Conservation (phyloP, 2,797 vertebrate genomes). For the Sebastes cheni region DNA sequence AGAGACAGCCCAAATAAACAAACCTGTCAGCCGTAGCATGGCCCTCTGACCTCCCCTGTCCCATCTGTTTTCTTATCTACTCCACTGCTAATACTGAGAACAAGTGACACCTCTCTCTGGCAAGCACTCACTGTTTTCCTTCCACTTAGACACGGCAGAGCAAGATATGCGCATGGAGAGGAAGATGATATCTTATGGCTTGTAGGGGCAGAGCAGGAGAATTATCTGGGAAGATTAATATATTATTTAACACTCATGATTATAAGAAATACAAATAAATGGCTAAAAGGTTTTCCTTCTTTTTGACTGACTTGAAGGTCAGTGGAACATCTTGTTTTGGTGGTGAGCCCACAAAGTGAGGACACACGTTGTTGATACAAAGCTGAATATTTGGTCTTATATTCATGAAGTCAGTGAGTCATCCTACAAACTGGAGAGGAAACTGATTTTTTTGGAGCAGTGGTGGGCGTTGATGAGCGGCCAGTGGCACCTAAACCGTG, state of each 20-base stretch:
- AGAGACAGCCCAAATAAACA: constrained; percentile 86
- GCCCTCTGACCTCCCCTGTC: constrained; percentile 82
- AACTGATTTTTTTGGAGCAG: background rate
- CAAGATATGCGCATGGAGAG: constrained; percentile 27
- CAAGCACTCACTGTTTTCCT: constrained; percentile 71
- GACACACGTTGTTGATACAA: background rate
- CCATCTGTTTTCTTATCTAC: constrained; percentile 85
- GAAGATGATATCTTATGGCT: constrained; percentile 27
- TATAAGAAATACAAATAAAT: background rate
- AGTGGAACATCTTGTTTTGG: background rate
- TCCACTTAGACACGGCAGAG: constrained; percentile 68
- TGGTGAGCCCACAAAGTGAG: background rate
- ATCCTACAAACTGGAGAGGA: background rate
- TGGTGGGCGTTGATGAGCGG: background rate
- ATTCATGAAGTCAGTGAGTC: background rate
- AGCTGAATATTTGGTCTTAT: background rate
- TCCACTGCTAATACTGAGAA: constrained; percentile 80
- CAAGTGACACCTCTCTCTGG: constrained; percentile 80
- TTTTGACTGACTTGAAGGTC: background rate
- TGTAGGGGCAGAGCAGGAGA: constrained; percentile 13
- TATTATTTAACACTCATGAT: background rate
- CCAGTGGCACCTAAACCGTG: constrained; percentile 24
- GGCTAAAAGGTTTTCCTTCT: background rate
- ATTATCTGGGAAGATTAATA: constrained; percentile 20
- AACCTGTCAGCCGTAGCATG: constrained; percentile 78